Conservation (phyloP, 1,140 invertebrate genomes). For the Geopemphigus sp. region DNA sequence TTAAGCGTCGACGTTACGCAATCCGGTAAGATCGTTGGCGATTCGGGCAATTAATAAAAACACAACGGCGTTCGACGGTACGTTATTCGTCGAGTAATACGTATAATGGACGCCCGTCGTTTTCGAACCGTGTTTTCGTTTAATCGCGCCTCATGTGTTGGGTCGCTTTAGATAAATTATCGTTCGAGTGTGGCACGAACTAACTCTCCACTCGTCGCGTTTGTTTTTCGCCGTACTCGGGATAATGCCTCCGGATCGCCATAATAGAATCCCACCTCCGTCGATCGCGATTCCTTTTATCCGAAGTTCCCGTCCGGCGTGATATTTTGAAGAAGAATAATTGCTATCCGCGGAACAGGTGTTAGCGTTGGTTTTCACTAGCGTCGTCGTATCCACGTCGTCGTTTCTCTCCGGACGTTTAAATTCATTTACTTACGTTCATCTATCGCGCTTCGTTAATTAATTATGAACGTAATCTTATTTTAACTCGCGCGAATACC, state of each 20-base stretch:
- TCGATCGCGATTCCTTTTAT: neutral
- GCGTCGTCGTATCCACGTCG: neutral
- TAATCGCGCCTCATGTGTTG: neutral
- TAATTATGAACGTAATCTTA: conserved; percentile 10
- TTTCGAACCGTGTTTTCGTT: neutral
- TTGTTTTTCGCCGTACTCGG: neutral
- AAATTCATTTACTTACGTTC: neutral
- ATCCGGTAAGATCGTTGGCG: no score
- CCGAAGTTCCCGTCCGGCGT: neutral
- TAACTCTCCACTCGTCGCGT: no score
- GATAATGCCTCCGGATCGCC: neutral
- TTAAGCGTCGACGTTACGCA: no score
- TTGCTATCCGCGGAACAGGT: neutral
- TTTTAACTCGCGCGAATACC: no score
- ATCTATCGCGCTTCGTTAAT: neutral
- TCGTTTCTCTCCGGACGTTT: neutral
- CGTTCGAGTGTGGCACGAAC: neutral
- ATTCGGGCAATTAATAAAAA: no score
- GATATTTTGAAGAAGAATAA: conserved; percentile 19
- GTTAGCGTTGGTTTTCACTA: conserved; percentile 5
- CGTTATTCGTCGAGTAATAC: no score
- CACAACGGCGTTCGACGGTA: no score
- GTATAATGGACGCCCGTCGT: no score
- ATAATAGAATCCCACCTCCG: neutral
- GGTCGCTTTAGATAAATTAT: neutral